Base-by-base conservation (phyloP, 2,797 vertebrate species). In the Tapirus indicus region DNA sequence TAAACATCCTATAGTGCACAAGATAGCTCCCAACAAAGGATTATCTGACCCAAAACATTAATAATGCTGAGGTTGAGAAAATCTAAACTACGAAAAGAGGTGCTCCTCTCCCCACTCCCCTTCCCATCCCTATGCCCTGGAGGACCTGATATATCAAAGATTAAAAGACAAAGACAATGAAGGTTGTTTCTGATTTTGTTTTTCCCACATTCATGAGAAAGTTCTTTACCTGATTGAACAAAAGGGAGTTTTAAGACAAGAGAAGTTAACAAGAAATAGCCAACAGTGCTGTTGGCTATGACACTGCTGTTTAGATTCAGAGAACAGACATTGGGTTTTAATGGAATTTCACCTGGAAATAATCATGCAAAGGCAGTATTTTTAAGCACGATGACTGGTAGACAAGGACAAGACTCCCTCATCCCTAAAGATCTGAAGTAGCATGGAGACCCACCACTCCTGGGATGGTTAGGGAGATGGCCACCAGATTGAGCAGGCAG, bases 221-320 rank as follows among this genome's bases (percentile, higher is more conserved):
- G 27, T 41, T 91, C 25, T 95, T 74, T 80, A 68, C 20, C 64
- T 69, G 7, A n/a, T 9, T 95, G 32, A 29, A 75, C 21, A 41
- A 95, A 95, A 89, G 21, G 32, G 2, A 78, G 29, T 95, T 94
- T 85, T 27, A 60, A 74, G 69, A 92, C 38, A 54, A 47, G 20
- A 90, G 69, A 94, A 88, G 7, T 23, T 85, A 52, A 64, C 7
- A 80, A 90, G 44, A 87, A 88, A 93, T 32, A 83, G 32, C 11
- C 52, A 94, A 16, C 17, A 32, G 62, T 25, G 14, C 38, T 75
- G 3, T 14, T 60, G 21, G 12, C 21, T 9, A 7, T 78, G 77
- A 85, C 35, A 47, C 20, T 11, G 13, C n/a, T 82, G 2, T 78
- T n/a, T 47, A 86, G 21, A 35, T 62, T 96, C 47, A 52, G 83